Base-by-base conservation (phyloP, 2,797 vertebrate genomes). In the Bovichtus diacanthus region DNA sequence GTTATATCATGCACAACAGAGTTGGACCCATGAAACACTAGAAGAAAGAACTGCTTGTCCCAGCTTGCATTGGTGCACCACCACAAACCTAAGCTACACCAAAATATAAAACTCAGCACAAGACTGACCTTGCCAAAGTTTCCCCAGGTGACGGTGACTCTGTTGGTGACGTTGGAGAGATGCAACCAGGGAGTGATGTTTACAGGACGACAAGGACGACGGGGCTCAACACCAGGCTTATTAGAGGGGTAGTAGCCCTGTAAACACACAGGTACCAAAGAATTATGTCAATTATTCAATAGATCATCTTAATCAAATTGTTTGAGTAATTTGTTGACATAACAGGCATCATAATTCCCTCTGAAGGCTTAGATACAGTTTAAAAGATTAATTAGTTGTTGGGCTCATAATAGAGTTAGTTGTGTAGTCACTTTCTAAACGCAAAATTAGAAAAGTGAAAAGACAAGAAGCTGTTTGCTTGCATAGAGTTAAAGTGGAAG, bases 211-310 rank as follows among this genome's bases (percentile, higher is more conserved):
- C 98, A 99, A 18, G 98, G 98, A 70, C 98, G 95, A 79, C 98
- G 98, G 2, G 98, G 98, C 83, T 99, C 98, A 85, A 99, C 98
- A 0, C 98, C 98, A 0, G 98, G 98, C 88, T 99, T 99, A 86
- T 99, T 99, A 0, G 98, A 99, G 3, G 98, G 98, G 74, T 99
- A 99, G 90, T 99, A 99, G 67, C 98, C 98, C 98, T 99, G 87
- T 5, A 70, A 70, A 77, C 11, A 83, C 38, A 81, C 2, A 83
- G 70, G 67, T 3, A 6, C 3, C 18, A 29, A 36, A 43, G 3
- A 15, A 58, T 23, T 6, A 62, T 36, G 3, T 13, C 38, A 15
- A 10, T 46, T 5, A 50, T 41, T 3, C 1, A 47, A 46, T 7
- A 43, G 6, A 73, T 27, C 16, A 47, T 21, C 5, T n/a, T 9